These are phyloP conservation scores for Rhincodon typus DNA, from an alignment of 2,797 vertebrate species.

Conservation along the genomic window DNA sequence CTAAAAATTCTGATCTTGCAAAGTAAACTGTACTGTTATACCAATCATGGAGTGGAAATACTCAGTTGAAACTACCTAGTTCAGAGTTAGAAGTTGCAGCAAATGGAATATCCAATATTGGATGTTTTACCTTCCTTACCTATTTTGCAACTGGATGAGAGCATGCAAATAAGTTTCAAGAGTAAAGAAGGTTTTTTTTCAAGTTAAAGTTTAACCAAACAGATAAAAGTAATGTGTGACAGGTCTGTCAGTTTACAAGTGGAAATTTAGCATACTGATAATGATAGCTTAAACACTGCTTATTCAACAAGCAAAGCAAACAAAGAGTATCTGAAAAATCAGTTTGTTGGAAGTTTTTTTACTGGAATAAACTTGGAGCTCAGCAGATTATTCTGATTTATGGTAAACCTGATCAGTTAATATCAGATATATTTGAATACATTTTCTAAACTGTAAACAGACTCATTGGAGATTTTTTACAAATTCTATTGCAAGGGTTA, in stretches of 20 bases:
- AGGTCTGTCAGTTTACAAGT: background rate
- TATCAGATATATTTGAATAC: background rate
- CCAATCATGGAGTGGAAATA: background rate
- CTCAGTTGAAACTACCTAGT: background rate
- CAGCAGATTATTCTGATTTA: background rate
- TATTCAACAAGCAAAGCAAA: background rate
- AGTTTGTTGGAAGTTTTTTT: background rate
- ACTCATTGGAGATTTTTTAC: background rate
- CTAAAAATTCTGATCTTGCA: background rate
- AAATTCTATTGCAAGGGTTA: background rate
- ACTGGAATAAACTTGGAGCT: background rate
- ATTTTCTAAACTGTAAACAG: background rate
- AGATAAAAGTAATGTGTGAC: background rate
- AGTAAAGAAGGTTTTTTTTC: background rate
- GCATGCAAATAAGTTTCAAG: background rate
- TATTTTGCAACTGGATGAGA: background rate
- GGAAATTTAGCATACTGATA: background rate
- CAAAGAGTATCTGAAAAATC: conserved; percentile 1
- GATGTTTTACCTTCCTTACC: background rate
- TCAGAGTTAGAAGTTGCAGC: background rate
- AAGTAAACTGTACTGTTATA: background rate
- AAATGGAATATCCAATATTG: background rate
- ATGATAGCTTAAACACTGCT: background rate
- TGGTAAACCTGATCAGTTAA: background rate
- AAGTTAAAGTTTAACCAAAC: background rate